phyloP scores from a whole-genome alignment of 2,888 invertebrate genomes.

The Pediacus dermestoides region DNA sequence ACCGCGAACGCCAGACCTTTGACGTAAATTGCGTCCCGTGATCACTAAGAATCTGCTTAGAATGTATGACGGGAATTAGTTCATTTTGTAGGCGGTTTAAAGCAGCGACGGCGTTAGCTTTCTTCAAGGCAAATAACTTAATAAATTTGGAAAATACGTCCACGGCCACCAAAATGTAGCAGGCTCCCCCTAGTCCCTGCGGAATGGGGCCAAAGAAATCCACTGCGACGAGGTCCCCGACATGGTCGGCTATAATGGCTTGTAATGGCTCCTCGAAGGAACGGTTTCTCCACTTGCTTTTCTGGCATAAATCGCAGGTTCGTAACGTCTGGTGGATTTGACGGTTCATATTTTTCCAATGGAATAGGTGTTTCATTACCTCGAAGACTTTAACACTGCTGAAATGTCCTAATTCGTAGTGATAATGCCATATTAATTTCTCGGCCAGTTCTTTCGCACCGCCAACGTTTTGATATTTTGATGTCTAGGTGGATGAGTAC shows the following conservation, averaged over 20 bases:
- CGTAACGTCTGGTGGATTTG: not conserved
- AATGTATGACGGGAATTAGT: not conserved
- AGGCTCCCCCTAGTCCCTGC: slow-evolving; percentile 13
- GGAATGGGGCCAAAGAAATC: slow-evolving; percentile 20
- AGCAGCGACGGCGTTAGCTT: slow-evolving; percentile 17
- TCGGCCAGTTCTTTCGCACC: no score
- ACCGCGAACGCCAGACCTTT: slow-evolving; percentile 14
- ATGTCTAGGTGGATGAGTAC: no score
- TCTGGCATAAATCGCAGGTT: not conserved
- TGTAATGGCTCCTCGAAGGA: not conserved
- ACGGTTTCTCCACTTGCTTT: not conserved
- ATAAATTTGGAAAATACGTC: slow-evolving; percentile 30
- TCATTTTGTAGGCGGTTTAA: not conserved
- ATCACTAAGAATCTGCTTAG: slow-evolving; percentile 4
- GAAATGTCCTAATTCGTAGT: not conserved
- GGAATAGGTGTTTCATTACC: not conserved
- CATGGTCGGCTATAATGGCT: not conserved
- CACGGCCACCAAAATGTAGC: slow-evolving; percentile 27
- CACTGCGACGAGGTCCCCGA: not conserved
- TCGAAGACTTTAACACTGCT: not conserved
- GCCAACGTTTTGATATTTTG: no score
- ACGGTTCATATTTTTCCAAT: not conserved
- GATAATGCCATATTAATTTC: slow-evolving; percentile 6
- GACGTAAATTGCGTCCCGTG: slow-evolving; percentile 10
- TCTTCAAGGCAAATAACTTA: slow-evolving; percentile 20